These are phyloP conservation scores for Scomber scombrus DNA, from an alignment of 2,113 vertebrate genomes.

Conservation along the genomic window DNA sequence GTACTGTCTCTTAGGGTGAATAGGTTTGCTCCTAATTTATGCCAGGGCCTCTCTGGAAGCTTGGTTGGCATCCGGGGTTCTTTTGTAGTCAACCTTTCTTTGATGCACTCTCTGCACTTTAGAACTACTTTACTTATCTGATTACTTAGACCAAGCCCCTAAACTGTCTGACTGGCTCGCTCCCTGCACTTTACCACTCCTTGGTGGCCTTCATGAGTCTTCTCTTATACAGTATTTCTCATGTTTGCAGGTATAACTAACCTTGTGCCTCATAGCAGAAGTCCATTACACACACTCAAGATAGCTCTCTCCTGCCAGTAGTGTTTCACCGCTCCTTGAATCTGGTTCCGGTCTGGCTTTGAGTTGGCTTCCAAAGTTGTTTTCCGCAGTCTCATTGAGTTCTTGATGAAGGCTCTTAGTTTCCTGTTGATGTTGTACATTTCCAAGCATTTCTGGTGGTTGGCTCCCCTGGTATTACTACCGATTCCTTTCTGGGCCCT, in stretches of 20 bases:
- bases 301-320: constrained; percentile 1
- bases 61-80: background rate
- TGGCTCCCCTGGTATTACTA: too few species aligned
- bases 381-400: too few species aligned
- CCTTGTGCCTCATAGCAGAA: background rate
- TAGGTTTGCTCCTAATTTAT: background rate
- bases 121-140: background rate
- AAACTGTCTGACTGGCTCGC: background rate
- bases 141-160: background rate
- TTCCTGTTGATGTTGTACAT: too few species aligned
- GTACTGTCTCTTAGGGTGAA: background rate
- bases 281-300: background rate
- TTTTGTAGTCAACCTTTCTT: background rate
- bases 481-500: too few species aligned
- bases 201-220: background rate
- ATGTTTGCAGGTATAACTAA: constrained; percentile 10
- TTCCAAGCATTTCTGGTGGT: too few species aligned
- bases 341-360: background rate
- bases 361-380: too few species aligned
- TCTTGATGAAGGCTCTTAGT: too few species aligned
- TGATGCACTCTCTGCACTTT: background rate
- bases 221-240: background rate
- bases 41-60: background rate
- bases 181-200: background rate
- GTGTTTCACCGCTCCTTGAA: background rate